Evolutionary conservation across 2,888 invertebrate genomes (phyloP).

Genomic region (Sclerodermus sp.): DNA sequence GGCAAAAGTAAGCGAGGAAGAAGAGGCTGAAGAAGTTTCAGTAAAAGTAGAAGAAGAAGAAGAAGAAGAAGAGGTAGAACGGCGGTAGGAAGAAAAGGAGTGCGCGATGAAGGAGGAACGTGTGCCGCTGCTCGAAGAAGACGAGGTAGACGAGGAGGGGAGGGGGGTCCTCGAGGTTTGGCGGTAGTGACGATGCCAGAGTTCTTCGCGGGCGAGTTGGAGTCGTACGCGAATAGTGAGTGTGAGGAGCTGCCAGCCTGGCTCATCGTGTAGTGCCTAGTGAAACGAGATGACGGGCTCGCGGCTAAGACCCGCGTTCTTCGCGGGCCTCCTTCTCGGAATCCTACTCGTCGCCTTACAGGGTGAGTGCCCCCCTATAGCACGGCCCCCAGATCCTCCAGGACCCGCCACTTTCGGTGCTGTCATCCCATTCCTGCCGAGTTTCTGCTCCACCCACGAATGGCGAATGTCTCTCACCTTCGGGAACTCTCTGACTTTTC

Average conservation of each 20-base stretch:
- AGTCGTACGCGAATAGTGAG: constrained; percentile 49
- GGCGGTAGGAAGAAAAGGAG: constrained; percentile 8
- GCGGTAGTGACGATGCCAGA: constrained; percentile 46
- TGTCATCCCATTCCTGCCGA: background rate
- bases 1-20: background rate
- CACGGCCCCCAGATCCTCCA: no score
- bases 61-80: constrained; percentile 4
- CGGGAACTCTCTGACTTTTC: no score
- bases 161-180: constrained; percentile 41
- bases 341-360: constrained; percentile 63
- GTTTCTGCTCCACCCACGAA: background rate
- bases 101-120: no score
- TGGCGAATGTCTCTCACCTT: no score
- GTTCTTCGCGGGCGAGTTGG: constrained; percentile 49
- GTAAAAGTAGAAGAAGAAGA: no score
- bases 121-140: constrained; percentile 3
- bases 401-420: no score
- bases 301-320: constrained; percentile 62
- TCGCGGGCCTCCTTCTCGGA: constrained; percentile 61
- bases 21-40: background rate
- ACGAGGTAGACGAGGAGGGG: constrained; percentile 23
- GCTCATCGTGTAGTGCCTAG: constrained; percentile 55
- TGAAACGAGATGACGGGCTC: constrained; percentile 64
- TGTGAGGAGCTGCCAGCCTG: constrained; percentile 50
- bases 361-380: constrained; percentile 55